These are phyloP conservation scores for Pristionchus mayeri DNA, from an alignment of 2,888 invertebrate genomes.

Conservation along the genomic window DNA sequence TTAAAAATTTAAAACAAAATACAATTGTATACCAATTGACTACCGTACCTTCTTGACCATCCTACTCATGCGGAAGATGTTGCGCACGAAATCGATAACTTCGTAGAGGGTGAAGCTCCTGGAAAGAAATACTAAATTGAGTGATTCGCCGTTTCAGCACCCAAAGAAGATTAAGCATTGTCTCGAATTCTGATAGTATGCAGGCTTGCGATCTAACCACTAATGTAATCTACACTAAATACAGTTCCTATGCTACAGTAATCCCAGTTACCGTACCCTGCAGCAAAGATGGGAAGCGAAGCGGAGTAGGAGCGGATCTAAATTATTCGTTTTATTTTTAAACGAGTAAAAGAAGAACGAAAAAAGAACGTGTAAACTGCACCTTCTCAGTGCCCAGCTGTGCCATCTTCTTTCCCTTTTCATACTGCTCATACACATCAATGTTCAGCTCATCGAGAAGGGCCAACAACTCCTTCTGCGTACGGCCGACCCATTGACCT, in stretches of 20 bases:
- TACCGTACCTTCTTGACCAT: slow-evolving; percentile 45
- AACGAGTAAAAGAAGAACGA: too few species aligned
- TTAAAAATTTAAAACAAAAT: too few species aligned
- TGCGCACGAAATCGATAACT: slow-evolving; percentile 40
- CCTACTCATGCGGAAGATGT: slow-evolving; percentile 12
- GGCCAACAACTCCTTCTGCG: slow-evolving; percentile 77
- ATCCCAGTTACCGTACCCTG: slow-evolving; percentile 34
- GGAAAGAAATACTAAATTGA: background rate
- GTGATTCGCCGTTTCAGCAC: background rate
- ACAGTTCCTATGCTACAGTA: too few species aligned
- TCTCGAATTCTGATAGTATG: too few species aligned
- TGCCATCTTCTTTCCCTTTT: slow-evolving; percentile 70
- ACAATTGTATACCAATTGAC: background rate
- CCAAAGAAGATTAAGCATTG: too few species aligned
- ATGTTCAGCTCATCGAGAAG: slow-evolving; percentile 47
- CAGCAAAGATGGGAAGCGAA: slow-evolving; percentile 52
- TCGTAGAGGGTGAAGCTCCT: slow-evolving; percentile 44
- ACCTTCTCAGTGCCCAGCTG: slow-evolving; percentile 66
- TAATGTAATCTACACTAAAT: too few species aligned
- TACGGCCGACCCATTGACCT: slow-evolving; percentile 78
- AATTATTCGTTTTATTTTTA: too few species aligned
- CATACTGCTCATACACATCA: slow-evolving; percentile 51
- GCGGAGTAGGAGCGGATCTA: slow-evolving; percentile 55
- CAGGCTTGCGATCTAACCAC: too few species aligned
- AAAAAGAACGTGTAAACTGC: too few species aligned